Base-by-base conservation (phyloP, 2,113 vertebrate genomes). In the Bambusicola thoracicus region DNA sequence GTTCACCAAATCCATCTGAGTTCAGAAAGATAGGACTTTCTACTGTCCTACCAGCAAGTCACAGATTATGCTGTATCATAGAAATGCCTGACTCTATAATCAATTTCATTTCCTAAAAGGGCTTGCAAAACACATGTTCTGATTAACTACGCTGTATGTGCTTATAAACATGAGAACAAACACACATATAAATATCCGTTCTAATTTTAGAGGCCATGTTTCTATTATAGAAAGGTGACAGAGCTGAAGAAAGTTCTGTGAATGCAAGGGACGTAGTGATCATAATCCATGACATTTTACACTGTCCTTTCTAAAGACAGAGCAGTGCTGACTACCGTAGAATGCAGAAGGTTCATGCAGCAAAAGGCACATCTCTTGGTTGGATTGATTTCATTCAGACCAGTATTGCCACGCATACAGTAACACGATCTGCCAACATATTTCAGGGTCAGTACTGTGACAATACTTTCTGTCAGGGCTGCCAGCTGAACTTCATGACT, bases 341-440 rank as follows among this genome's bases (percentile, higher is more conserved):
- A 93, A 75, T 5, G 20, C 53, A 69, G 75, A n/a, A 65, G 66
- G 73, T 83, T 91, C 95, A 63, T 43, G 87, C 92, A 77, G 85
- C 67, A 87, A 73, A 72, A 91, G 74, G 78, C 94, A 81, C 84
- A 87, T 79, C 67, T 10, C 80, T 86, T 18, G 49, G 32, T 44
- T 55, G 87, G 94, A 96, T 96, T 76, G 65, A 95, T 97, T 97
- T 97, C 95, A 6, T 94, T 89, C 93, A 91, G 86, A 59, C 70
- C 82, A 78, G 21, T 43, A 90, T 85, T 91, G 89, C 89, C 77
- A 74, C 17, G 58, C 41, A 38, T 68, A 73, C 46, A 85, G 96
- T 85, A 97, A 97, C 59, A 32, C 0, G 10, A 96, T 90, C 90
- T 89, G 73, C 76, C 84, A 82, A 3, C 25, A 22, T 48, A 85